A percentile compares a stretch with the other conserved stretches of the same genome.
phyloP scores from a whole-genome alignment of 2,797 vertebrate genomes.

The Manis javanica region DNA sequence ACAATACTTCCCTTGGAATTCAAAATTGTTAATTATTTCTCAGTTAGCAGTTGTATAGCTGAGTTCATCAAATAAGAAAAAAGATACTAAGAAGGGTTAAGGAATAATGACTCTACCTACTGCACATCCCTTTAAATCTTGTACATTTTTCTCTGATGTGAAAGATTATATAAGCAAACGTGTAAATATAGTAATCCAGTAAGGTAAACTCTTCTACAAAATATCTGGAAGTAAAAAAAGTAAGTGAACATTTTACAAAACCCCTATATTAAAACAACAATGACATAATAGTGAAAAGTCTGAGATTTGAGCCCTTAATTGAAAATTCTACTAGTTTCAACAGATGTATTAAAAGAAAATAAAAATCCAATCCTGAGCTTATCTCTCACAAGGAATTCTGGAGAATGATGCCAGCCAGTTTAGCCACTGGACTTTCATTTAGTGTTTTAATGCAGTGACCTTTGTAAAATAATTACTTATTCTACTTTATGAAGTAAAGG shows the following conservation, averaged over 20 bases:
- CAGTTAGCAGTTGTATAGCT: not conserved
- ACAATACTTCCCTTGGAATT: conserved; percentile 42
- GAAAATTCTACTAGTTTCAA: conserved; percentile 13
- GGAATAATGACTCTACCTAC: not conserved
- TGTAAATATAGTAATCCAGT: not conserved
- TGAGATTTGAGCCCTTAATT: not conserved
- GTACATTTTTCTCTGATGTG: not conserved
- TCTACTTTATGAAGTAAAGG: conserved; percentile 39
- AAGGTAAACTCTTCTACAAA: conserved; percentile 30
- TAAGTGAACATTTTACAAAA: not conserved
- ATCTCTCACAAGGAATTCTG: conserved; percentile 30
- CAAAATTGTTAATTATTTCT: not conserved
- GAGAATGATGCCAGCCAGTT: not conserved
- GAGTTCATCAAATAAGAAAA: not conserved
- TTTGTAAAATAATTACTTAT: conserved; percentile 1
- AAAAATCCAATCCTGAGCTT: not conserved
- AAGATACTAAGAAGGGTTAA: not conserved
- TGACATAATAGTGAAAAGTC: not conserved
- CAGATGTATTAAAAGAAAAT: not conserved
- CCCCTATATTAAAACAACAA: not conserved
- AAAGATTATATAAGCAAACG: not conserved
- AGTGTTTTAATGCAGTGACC: not conserved
- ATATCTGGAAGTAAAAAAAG: not conserved
- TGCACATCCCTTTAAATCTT: not conserved
- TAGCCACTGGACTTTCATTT: conserved; percentile 13